Percentiles rank a stretch among this genome's conserved stretches.
phyloP scores from a whole-genome alignment of 2,113 vertebrate species.

The Trogon surrucura region DNA sequence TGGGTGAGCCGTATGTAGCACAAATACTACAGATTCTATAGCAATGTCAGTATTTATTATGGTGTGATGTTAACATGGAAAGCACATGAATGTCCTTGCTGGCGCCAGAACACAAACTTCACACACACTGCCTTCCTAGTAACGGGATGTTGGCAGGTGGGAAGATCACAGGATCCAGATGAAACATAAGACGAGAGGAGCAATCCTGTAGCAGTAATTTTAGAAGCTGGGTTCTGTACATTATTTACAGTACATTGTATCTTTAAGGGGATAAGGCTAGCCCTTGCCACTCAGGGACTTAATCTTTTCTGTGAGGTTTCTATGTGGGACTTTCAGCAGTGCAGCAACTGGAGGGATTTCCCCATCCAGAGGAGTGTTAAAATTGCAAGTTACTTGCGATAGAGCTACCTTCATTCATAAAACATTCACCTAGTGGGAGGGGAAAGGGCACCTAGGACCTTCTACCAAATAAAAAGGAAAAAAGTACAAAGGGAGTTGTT shows the following conservation, averaged over 20 bases:
- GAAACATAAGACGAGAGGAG: constrained; percentile 45
- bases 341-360: background rate
- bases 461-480: background rate
- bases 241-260: constrained; percentile 59
- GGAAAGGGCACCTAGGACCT: background rate
- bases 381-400: background rate
- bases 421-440: rapidly evolving
- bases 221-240: constrained; percentile 60
- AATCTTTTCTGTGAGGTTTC: background rate
- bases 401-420: background rate
- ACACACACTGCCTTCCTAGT: constrained; percentile 17
- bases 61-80: constrained; percentile 9
- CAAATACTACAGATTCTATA: background rate
- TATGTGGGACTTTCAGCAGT: background rate
- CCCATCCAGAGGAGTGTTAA: background rate
- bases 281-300: background rate
- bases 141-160: constrained; percentile 66
- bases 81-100: background rate
- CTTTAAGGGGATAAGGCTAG: constrained; percentile 12
- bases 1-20: background rate
- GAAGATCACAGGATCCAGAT: constrained; percentile 57
- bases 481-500: background rate
- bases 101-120: constrained; percentile 37
- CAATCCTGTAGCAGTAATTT: constrained; percentile 48
- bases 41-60: background rate